A percentile compares a stretch with the other conserved stretches of the same genome.
These are phyloP conservation scores for Rhadina sibilatrix DNA, from an alignment of 2,113 vertebrate species.

Conservation along the genomic window DNA sequence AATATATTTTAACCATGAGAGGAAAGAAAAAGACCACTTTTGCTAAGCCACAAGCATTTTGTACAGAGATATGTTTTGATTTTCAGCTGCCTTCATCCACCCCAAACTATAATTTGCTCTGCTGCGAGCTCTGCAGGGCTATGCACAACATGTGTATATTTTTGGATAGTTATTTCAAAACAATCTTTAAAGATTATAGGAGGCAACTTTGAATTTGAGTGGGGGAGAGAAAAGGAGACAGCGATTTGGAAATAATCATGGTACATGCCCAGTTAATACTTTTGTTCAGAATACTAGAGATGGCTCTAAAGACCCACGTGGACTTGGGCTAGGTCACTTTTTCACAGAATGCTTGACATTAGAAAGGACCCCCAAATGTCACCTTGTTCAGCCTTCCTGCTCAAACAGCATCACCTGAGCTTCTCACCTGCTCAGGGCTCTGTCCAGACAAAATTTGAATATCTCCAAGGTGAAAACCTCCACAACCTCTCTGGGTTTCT, in stretches of 20 bases:
- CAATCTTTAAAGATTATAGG: neutral
- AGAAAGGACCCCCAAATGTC: neutral
- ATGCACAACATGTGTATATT: neutral
- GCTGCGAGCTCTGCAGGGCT: neutral
- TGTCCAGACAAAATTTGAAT: neutral
- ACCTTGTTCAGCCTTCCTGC: neutral
- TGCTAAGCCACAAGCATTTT: slow-evolving; percentile 16
- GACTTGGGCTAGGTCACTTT: neutral
- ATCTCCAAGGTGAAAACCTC: neutral
- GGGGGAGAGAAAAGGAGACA: neutral
- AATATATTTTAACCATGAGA: neutral
- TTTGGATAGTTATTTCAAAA: slow-evolving; percentile 15
- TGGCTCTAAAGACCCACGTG: neutral
- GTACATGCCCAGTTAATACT: neutral
- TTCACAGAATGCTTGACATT: neutral
- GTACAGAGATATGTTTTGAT: slow-evolving; percentile 14
- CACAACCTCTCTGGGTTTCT: neutral
- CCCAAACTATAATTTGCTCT: neutral
- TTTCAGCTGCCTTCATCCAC: neutral
- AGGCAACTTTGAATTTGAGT: neutral
- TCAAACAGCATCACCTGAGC: neutral
- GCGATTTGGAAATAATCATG: neutral
- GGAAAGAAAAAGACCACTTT: slow-evolving; percentile 4
- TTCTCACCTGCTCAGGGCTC: no score
- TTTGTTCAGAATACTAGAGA: neutral